These are phyloP conservation scores for Crotalus viridis DNA, from an alignment of 2,113 vertebrate genomes.

Conservation along the genomic window DNA sequence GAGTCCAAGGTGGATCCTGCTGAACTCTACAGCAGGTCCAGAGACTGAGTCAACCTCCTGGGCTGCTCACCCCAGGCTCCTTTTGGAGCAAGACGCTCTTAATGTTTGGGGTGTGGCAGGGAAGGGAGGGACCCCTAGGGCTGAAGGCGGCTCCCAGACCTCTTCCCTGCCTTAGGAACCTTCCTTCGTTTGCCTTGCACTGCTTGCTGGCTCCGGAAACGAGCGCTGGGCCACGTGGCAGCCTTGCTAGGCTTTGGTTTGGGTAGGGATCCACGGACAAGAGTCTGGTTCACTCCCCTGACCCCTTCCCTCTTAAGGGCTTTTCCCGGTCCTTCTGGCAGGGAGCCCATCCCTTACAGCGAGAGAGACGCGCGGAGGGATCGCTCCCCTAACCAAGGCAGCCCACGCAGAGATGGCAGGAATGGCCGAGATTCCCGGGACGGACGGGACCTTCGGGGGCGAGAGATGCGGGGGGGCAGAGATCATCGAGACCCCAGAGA, in stretches of 20 bases:
- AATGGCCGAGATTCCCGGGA: conserved; percentile 73
- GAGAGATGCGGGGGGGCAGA: conserved; percentile 77
- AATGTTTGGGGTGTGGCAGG: not conserved
- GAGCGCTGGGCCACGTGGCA: not conserved
- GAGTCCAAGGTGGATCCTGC: not conserved
- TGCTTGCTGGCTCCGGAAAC: not conserved
- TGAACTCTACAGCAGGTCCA: too few species aligned
- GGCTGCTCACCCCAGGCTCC: too few species aligned
- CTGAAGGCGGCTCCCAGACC: not conserved
- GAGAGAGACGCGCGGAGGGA: conserved; percentile 80
- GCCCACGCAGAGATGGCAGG: conserved; percentile 76
- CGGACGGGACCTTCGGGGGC: conserved; percentile 71
- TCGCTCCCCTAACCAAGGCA: conserved; percentile 76
- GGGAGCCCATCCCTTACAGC: conserved; percentile 77
- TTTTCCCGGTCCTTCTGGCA: conserved; percentile 60
- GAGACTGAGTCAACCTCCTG: too few species aligned
- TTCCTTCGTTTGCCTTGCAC: not conserved
- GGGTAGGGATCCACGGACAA: too few species aligned
- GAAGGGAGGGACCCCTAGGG: not conserved
- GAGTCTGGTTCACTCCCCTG: not conserved
- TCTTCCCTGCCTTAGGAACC: not conserved
- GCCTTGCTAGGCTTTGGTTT: not conserved
- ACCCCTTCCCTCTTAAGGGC: conserved; percentile 24
- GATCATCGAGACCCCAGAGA: conserved; percentile 65
- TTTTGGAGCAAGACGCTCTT: not conserved